Evolutionary conservation across 2,113 vertebrate species (phyloP), one percentile per base, ranked within the genome.

Genomic region (Scalopus aquaticus): DNA sequence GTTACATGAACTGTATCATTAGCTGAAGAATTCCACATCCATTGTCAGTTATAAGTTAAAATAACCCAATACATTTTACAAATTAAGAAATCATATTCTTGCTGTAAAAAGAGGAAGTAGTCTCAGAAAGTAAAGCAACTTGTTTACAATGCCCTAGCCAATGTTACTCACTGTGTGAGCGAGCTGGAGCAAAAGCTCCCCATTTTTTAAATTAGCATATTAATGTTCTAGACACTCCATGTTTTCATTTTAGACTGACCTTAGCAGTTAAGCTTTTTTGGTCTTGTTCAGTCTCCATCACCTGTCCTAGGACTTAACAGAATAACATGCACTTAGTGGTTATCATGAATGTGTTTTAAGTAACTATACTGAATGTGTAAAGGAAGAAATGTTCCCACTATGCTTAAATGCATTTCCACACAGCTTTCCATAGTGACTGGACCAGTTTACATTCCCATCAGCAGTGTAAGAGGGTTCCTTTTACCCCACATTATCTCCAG

Each of bases 41-140:
- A 62, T 42, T 84, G 22, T 88, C 9, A 65, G 22, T 42, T 93
- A 28, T 1, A 10, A 80, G 76, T 84, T 80, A 37, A 72, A 83
- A 42, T 49, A 93, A 42, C 19, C 32, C 4, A 11, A 11, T 69
- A 15, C 26, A 26, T 70, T 85, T 56, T 73, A 77, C 13, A 88
- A 44, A 72, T 91, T 85, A 89, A 90, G 2, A 69, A 56, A 51
- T 78, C 35, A 87, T 83, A n/a, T 60, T 92, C 7, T 24, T 65
- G 12, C 51, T 74, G 42, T 73, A 19, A 69, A 42, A 83, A 73
- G 67, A 85, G 15, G 5, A 39, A 77, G 9, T 5, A 88, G 37
- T 17, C 49, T 80, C 22, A 77, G 42, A 93, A 77, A 39, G 13
- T 78, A 64, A 84, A 67, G 20, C 24, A 51, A 39, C 10, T 70